phyloP scores from a whole-genome alignment of 1,140 invertebrate species.

The Nephotettix cincticeps region DNA sequence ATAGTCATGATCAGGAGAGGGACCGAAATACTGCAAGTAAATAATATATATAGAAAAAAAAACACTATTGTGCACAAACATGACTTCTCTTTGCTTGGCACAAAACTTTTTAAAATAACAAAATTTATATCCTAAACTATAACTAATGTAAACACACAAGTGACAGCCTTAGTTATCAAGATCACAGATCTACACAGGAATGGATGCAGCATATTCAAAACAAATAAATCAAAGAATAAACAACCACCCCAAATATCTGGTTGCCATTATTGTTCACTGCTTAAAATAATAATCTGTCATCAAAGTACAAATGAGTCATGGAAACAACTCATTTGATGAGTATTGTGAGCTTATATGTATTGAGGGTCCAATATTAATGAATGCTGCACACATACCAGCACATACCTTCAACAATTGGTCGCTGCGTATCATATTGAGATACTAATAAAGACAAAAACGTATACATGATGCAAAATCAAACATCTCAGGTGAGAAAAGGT shows the following conservation, averaged over 20 bases:
- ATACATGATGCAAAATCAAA: too few species aligned
- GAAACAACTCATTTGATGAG: too few species aligned
- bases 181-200: slow-evolving; percentile 20
- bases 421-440: too few species aligned
- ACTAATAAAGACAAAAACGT: too few species aligned
- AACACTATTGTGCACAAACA: slow-evolving; percentile 12
- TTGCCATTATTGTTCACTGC: too few species aligned
- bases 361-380: neutral
- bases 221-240: too few species aligned
- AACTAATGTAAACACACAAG: slow-evolving; percentile 13
- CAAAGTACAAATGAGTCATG: too few species aligned
- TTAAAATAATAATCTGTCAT: too few species aligned
- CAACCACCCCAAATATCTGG: too few species aligned
- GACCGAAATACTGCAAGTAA: neutral
- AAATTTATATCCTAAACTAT: neutral
- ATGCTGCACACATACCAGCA: slow-evolving; percentile 1
- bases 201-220: slow-evolving; percentile 2
- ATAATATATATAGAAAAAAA: neutral
- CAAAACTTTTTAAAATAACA: slow-evolving; percentile 1
- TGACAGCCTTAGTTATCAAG: slow-evolving; percentile 16
- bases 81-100: slow-evolving; percentile 17
- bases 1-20: neutral
- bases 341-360: too few species aligned
- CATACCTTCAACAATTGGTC: neutral
- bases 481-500: too few species aligned